Conservation (phyloP, 2,888 invertebrate species). For the Petrolisthes cinctipes region DNA sequence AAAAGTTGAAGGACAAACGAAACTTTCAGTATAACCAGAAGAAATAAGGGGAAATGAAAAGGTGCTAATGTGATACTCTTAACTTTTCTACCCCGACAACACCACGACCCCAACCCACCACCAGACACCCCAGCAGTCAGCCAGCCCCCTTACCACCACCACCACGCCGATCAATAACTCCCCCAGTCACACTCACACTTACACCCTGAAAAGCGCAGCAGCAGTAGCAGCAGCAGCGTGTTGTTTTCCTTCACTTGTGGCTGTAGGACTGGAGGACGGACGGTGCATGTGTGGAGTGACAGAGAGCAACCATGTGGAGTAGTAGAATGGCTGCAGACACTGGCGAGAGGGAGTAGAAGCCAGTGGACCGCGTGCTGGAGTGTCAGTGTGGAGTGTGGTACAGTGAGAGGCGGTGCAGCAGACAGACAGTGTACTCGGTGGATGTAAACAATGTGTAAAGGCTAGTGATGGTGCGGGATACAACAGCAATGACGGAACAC, state of each 20-base stretch:
- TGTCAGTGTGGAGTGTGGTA: neutral
- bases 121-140: too few species aligned
- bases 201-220: conserved; percentile 1
- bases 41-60: too few species aligned
- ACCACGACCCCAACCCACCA: too few species aligned
- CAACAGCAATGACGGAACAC: conserved; percentile 41
- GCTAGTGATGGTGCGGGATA: conserved; percentile 37
- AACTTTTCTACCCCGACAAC: too few species aligned
- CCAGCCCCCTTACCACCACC: neutral
- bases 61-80: too few species aligned
- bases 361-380: too few species aligned
- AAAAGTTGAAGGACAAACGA: too few species aligned
- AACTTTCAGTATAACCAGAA: too few species aligned
- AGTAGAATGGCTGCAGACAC: neutral
- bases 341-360: neutral
- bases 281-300: neutral
- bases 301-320: neutral
- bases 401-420: neutral
- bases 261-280: neutral
- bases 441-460: neutral
- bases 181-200: neutral
- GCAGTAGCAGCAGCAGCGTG: too few species aligned
- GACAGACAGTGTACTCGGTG: neutral
- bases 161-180: conserved; percentile 16
- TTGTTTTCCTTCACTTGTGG: neutral